Evolutionary conservation across 2,113 vertebrate genomes (phyloP).

Genomic region (Corvus cornix): DNA sequence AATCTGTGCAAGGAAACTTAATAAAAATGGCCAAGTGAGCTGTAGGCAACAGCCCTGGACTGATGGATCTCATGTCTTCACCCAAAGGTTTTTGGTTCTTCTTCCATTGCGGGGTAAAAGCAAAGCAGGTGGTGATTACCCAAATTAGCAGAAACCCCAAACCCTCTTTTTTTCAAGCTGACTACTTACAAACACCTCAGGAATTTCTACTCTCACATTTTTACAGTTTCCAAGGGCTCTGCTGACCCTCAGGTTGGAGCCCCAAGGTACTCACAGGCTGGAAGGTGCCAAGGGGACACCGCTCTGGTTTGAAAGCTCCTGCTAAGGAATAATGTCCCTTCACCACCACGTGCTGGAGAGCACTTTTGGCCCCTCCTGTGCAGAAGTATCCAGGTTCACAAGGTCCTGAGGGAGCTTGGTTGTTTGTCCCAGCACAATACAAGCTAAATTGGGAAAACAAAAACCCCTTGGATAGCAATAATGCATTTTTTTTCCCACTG

Average conservation of each 20-base stretch:
- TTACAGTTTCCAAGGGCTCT: not conserved
- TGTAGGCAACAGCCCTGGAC: not conserved
- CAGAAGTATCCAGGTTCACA: conserved; percentile 87
- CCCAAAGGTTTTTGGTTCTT: not conserved
- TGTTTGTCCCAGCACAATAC: conserved; percentile 80
- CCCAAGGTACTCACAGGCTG: conserved; percentile 75
- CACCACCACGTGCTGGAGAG: conserved; percentile 76
- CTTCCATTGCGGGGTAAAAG: not conserved
- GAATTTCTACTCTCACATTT: not conserved
- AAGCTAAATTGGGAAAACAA: not conserved
- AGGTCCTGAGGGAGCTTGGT: conserved; percentile 74
- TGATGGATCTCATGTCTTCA: not conserved
- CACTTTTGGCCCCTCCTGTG: conserved; percentile 72
- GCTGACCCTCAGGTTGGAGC: not conserved
- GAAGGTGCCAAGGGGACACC: conserved; percentile 82
- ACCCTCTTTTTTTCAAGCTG: accelerated
- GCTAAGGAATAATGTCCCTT: conserved; percentile 77
- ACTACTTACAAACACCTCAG: not conserved
- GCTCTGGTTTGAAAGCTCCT: conserved; percentile 76
- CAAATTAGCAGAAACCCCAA: not conserved
- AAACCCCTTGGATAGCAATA: not conserved
- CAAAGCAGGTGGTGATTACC: not conserved
- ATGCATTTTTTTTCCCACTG: not conserved
- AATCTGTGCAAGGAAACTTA: not conserved
- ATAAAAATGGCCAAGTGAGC: not conserved